Evolutionary conservation across 2,113 vertebrate genomes (phyloP), one percentile per base, ranked within the genome.

Genomic region (Dicerorhinus sumatrensis): DNA sequence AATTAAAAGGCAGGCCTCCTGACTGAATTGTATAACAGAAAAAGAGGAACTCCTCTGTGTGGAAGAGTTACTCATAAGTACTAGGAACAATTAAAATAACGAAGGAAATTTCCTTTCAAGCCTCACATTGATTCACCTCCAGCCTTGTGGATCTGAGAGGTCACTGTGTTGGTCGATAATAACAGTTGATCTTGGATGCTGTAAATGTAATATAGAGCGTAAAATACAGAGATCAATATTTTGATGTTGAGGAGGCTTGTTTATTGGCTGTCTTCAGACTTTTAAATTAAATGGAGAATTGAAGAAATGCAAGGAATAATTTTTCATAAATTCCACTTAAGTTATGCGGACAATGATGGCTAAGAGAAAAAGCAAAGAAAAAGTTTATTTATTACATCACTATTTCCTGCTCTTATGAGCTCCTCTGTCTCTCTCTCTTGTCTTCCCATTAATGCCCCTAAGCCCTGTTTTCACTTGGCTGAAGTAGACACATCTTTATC

Each of bases 221-320:
- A 85, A 89, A 93, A 77, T 85, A 88, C 17, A 91, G 33, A 63
- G 62, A 95, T 95, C 91, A 33, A 83, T 95, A 97, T 92, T 97
- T 92, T 84, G 69, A 89, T 76, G 58, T 88, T 77, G 84, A 77
- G 3, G 39, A 92, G 18, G 13, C 31, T 96, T 65, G 48, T 95
- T 96, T 96, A 94, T 96, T 93, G 90, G 36, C 46, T 85, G 70
- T 97, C 56, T 65, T 83, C 63, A 94, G 33, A 92, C 54, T 51
- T 85, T 91, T 94, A 91, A 92, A 46, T 94, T 62, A 92, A 95
- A 80, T 63, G 8, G 29, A 84, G 69, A 92, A 79, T 18, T 80
- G 29, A 69, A 80, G 51, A 97, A 90, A 58, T 42, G 48, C 25
- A 81, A 65, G 29, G 51, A 83, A 69, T 76, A 73, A 25, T 91